Conservation (phyloP, 2,888 invertebrate genomes). For the Byasa hedistus region DNA sequence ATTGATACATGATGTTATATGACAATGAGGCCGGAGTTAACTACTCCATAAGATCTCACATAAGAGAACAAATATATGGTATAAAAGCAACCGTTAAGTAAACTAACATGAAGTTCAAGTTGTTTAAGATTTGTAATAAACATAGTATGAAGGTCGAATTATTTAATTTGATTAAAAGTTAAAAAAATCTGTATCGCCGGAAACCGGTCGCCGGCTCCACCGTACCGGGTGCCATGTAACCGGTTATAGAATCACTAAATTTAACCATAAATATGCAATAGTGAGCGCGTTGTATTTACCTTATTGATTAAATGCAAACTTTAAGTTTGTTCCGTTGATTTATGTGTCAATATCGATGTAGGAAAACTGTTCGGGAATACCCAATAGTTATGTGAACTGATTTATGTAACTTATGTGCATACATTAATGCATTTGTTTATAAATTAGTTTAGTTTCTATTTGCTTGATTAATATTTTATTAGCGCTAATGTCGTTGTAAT, state of each 20-base stretch:
- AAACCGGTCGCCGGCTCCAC: conserved; percentile 10
- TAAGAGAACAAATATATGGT: no score
- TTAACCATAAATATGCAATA: conserved; percentile 14
- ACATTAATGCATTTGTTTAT: background rate
- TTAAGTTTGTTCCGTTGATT: conserved; percentile 8
- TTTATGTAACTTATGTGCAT: background rate
- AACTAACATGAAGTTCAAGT: no score
- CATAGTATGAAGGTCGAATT: background rate
- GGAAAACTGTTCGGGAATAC: background rate
- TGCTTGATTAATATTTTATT: no score
- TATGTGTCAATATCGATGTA: background rate
- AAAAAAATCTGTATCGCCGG: conserved; percentile 1
- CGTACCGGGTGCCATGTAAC: conserved; percentile 9
- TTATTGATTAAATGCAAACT: conserved; percentile 3
- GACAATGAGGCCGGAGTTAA: no score
- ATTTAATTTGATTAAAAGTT: background rate
- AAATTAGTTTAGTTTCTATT: no score
- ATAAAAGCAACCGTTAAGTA: no score
- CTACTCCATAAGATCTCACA: no score
- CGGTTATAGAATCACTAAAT: conserved; percentile 13
- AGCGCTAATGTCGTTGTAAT: no score
- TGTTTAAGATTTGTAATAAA: no score
- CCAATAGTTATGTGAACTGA: conserved; percentile 1
- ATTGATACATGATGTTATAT: no score
- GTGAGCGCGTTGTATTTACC: conserved; percentile 7